phyloP scores from a whole-genome alignment of 2,797 vertebrate species.

The Salmo trutta region DNA sequence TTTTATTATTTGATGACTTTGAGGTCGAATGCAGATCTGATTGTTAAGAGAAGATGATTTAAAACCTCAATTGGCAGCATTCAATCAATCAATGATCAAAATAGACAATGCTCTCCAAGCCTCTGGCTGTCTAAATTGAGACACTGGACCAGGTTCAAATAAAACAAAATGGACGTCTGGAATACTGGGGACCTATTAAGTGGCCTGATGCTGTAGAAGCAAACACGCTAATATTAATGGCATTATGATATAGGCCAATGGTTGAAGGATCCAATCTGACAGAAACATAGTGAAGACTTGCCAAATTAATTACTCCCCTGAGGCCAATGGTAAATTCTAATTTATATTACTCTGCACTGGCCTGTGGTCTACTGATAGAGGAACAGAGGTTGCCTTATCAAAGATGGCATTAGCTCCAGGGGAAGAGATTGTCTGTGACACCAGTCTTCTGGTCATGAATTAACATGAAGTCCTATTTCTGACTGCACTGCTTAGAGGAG shows the following conservation, averaged over 20 bases:
- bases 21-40: not conserved
- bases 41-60: not conserved
- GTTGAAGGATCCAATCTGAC: conserved; percentile 44
- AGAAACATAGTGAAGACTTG: conserved; percentile 43
- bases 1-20: not conserved
- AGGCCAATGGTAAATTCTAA: conserved; percentile 35
- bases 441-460: not conserved
- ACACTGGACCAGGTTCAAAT: not conserved
- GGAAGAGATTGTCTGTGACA: not conserved
- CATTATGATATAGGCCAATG: conserved; percentile 32
- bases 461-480: not conserved
- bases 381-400: conserved; percentile 31
- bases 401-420: conserved; percentile 22
- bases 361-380: conserved; percentile 26
- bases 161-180: not conserved
- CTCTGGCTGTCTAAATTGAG: no score
- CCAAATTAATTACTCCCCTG: conserved; percentile 48
- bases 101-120: no score
- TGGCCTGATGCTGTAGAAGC: conserved; percentile 9
- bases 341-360: conserved; percentile 23
- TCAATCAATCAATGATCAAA: no score
- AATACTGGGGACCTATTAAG: not conserved
- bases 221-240: conserved; percentile 32
- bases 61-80: no score
- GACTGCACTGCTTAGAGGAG: not conserved